Evolutionary conservation across 2,888 invertebrate species (phyloP).

Genomic region (Diarsia brunnea): DNA sequence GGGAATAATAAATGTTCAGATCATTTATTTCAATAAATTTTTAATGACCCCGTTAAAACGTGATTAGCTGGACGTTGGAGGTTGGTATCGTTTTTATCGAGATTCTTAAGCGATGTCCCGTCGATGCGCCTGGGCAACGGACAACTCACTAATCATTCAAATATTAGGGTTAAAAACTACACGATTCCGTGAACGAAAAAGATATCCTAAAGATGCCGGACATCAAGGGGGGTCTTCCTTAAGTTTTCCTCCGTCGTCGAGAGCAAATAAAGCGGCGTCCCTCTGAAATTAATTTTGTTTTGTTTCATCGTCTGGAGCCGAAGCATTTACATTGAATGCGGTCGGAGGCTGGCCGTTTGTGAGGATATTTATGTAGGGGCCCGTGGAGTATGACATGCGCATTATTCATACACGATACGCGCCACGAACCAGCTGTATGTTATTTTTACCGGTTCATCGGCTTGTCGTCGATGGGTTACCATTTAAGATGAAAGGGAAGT

Average conservation of each 20-base stretch:
- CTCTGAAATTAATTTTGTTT: constrained; percentile 90
- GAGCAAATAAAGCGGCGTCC: constrained; percentile 87
- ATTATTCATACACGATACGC: constrained; percentile 89
- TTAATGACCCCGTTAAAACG: constrained; percentile 70
- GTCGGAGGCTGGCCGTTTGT: constrained; percentile 87
- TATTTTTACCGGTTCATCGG: constrained; percentile 88
- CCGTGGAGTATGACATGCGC: constrained; percentile 87
- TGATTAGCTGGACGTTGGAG: constrained; percentile 69
- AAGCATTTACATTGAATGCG: constrained; percentile 90
- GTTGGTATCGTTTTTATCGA: constrained; percentile 76
- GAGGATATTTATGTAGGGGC: constrained; percentile 89
- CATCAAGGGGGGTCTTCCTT: constrained; percentile 88
- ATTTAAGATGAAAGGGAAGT: constrained; percentile 69
- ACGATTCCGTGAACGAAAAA: constrained; percentile 81
- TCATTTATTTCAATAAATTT: constrained; percentile 66
- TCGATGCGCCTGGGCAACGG: constrained; percentile 74
- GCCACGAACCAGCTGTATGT: constrained; percentile 84
- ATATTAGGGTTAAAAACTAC: constrained; percentile 80
- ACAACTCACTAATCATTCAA: constrained; percentile 84
- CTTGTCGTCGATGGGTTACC: constrained; percentile 76
- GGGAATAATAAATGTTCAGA: constrained; percentile 38
- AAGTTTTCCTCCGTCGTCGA: constrained; percentile 77
- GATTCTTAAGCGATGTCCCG: constrained; percentile 79
- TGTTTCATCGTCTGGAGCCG: constrained; percentile 89
- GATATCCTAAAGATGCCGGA: constrained; percentile 82